Percentiles rank a stretch among this genome's conserved stretches.
These are phyloP conservation scores for Andricus curvator DNA, from an alignment of 2,888 invertebrate species.

Conservation along the genomic window DNA sequence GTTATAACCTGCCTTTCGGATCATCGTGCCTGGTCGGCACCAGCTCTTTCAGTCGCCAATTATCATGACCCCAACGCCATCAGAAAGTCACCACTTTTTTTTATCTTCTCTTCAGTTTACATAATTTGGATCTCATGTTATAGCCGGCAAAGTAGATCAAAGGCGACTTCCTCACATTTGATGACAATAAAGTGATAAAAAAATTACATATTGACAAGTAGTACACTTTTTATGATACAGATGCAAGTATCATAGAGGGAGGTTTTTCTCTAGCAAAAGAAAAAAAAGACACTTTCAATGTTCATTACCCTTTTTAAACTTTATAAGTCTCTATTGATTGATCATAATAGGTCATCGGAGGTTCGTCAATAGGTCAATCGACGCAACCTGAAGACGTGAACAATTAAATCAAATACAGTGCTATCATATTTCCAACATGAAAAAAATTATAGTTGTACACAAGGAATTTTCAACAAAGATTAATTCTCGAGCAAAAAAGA, in stretches of 20 bases:
- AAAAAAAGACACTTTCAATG: no score
- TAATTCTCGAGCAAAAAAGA: no score
- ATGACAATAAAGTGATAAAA: neutral
- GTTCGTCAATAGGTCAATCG: no score
- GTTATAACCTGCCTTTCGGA: conserved; percentile 51
- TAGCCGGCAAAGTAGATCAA: conserved; percentile 34
- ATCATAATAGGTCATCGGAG: no score
- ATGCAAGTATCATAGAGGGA: neutral
- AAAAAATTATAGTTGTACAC: no score
- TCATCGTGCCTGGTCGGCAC: conserved; percentile 42
- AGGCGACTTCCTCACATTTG: neutral
- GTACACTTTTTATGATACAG: neutral
- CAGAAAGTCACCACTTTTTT: conserved; percentile 46
- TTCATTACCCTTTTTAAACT: no score
- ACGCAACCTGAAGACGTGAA: no score
- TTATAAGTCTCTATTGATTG: no score
- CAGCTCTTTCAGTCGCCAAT: conserved; percentile 52
- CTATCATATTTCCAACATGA: no score
- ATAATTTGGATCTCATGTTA: conserved; percentile 21
- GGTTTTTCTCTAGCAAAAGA: no score
- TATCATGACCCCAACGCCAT: conserved; percentile 51
- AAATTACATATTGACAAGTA: neutral
- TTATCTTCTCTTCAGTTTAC: conserved; percentile 43
- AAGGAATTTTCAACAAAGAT: no score
- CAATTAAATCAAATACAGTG: no score